These are phyloP conservation scores for Potorous gilbertii DNA, from an alignment of 2,797 vertebrate genomes.

Conservation along the genomic window DNA sequence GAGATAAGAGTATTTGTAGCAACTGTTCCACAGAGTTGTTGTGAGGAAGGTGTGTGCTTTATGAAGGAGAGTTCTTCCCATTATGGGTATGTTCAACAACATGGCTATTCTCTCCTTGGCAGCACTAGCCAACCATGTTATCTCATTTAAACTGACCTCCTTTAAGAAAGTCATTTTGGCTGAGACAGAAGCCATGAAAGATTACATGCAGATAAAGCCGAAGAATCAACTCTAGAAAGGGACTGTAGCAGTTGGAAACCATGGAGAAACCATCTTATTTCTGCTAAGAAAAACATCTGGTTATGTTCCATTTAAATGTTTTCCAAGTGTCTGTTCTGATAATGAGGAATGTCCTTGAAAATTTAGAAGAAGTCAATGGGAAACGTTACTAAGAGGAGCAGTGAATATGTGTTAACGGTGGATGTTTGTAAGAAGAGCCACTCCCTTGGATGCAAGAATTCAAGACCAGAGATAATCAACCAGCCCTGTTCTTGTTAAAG, in stretches of 20 bases:
- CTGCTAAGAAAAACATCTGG: no score
- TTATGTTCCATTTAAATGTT: neutral
- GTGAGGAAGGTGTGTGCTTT: neutral
- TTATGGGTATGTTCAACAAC: neutral
- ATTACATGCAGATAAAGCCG: neutral
- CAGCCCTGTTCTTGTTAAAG: neutral
- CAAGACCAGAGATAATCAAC: neutral
- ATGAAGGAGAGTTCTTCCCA: neutral
- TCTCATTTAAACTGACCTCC: neutral
- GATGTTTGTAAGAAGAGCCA: neutral
- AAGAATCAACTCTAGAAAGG: neutral
- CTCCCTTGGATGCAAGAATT: neutral
- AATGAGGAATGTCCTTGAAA: neutral
- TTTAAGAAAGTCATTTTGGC: neutral
- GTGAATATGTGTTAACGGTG: neutral
- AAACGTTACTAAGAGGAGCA: neutral
- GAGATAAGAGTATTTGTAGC: neutral
- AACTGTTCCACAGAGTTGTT: neutral
- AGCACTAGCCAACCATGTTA: neutral
- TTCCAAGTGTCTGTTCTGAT: neutral
- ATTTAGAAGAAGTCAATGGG: neutral
- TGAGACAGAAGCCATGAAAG: neutral
- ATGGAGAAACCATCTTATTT: neutral
- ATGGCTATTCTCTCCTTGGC: neutral
- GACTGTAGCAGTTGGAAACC: neutral